Evolutionary conservation across 2,888 invertebrate genomes (phyloP).

Genomic region (Meiosimyza platycephala): DNA sequence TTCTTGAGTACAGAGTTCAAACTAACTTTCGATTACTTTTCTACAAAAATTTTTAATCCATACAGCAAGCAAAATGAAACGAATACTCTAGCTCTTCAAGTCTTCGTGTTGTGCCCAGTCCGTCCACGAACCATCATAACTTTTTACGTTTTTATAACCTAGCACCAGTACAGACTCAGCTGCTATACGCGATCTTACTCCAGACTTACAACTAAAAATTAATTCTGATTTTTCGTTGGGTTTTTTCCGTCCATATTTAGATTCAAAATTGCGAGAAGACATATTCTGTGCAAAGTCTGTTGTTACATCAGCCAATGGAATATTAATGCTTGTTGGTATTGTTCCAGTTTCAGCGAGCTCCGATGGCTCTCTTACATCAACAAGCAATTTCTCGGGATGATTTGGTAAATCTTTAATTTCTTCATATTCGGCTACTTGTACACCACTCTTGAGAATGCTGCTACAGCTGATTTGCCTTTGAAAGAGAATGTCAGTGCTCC

Average conservation of each 20-base stretch:
- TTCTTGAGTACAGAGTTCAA: too few relatives aligned
- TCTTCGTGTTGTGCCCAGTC: constrained; percentile 64
- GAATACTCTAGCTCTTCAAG: constrained; percentile 38
- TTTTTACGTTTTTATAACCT: constrained; percentile 60
- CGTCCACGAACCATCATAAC: constrained; percentile 62
- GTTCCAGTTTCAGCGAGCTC: constrained; percentile 78
- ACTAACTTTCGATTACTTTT: neutral
- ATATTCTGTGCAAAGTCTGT: constrained; percentile 49
- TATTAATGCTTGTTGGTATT: constrained; percentile 80
- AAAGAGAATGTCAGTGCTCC: neutral
- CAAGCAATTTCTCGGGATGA: constrained; percentile 70
- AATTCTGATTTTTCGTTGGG: constrained; percentile 72
- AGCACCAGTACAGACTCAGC: constrained; percentile 68
- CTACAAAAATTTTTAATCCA: neutral
- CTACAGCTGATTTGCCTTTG: neutral
- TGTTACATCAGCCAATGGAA: constrained; percentile 72
- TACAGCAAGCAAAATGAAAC: neutral
- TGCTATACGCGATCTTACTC: constrained; percentile 74
- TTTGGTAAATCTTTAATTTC: constrained; percentile 68
- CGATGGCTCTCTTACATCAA: constrained; percentile 82
- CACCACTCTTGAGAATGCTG: constrained; percentile 5
- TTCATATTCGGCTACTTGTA: constrained; percentile 54
- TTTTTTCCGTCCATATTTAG: constrained; percentile 71
- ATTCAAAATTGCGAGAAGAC: constrained; percentile 69
- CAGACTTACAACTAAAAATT: constrained; percentile 77